A percentile compares a stretch with the other conserved stretches of the same genome.
These are phyloP conservation scores for Coleophora deauratella DNA, from an alignment of 2,888 invertebrate species.

Conservation along the genomic window DNA sequence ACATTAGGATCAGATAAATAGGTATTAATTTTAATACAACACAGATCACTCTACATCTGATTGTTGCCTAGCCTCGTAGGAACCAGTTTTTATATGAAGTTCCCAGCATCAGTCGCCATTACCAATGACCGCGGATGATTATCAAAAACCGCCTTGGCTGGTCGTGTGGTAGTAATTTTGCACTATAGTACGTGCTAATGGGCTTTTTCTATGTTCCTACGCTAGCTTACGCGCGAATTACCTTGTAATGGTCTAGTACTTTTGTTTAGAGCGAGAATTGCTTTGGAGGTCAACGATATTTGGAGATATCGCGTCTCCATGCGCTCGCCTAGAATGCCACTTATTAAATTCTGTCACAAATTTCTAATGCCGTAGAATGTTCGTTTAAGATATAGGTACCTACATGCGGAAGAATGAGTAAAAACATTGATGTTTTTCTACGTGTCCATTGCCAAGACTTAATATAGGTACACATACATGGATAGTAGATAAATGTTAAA, in stretches of 20 bases:
- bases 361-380: slow-evolving; percentile 21
- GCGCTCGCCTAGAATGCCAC: slow-evolving; percentile 38
- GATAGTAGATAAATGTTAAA: too few species aligned
- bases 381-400: too few species aligned
- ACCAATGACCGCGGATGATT: slow-evolving; percentile 32
- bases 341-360: slow-evolving; percentile 24
- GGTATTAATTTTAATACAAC: too few species aligned
- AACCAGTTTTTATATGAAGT: slow-evolving; percentile 39
- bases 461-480: too few species aligned
- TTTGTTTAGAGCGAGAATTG: slow-evolving; percentile 5
- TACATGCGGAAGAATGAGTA: too few species aligned
- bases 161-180: slow-evolving; percentile 28
- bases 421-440: too few species aligned
- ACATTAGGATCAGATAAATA: slow-evolving; percentile 13
- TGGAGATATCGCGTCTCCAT: slow-evolving; percentile 32
- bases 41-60: slow-evolving; percentile 15
- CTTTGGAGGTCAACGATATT: slow-evolving; percentile 49
- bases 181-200: slow-evolving; percentile 13
- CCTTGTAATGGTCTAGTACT: slow-evolving; percentile 1
- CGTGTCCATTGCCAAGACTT: too few species aligned
- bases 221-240: slow-evolving; percentile 5
- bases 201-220: slow-evolving; percentile 10
- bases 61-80: slow-evolving; percentile 30
- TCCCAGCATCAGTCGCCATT: slow-evolving; percentile 32
- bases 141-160: slow-evolving; percentile 26